A percentile compares a stretch with the other conserved stretches of the same genome.
Conservation (phyloP, 1,140 invertebrate genomes). For the Drosophila ironensis region DNA sequence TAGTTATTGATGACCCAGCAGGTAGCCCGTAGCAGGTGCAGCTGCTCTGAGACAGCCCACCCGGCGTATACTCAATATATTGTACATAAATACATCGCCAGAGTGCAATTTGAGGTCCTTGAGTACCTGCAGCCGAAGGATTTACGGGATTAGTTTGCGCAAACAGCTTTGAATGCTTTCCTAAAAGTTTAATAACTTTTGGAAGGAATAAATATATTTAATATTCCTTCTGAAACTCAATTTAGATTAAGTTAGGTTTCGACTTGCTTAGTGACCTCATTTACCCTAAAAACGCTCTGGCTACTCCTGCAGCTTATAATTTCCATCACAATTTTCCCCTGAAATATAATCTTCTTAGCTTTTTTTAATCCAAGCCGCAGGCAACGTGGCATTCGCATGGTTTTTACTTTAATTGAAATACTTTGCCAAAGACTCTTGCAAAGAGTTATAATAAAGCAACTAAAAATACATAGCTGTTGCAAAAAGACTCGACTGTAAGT, state of each 20-base stretch:
- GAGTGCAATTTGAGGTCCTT: background rate
- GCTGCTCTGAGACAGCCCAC: constrained; percentile 8
- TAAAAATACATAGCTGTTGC: too few relatives aligned
- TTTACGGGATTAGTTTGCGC: background rate
- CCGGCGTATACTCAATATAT: constrained; percentile 26
- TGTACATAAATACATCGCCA: too few relatives aligned
- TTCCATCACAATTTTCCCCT: background rate
- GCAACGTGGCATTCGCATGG: constrained; percentile 41
- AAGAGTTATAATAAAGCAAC: too few relatives aligned
- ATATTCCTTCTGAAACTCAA: too few relatives aligned
- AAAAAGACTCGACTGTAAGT: too few relatives aligned
- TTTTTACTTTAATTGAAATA: constrained; percentile 47
- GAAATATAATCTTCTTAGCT: constrained; percentile 1
- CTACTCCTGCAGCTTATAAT: too few relatives aligned
- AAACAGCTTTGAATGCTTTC: too few relatives aligned
- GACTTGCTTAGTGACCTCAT: too few relatives aligned
- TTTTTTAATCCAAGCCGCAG: background rate
- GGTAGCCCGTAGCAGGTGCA: constrained; percentile 27
- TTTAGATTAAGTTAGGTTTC: too few relatives aligned
- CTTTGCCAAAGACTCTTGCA: constrained; percentile 21
- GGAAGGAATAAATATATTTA: too few relatives aligned
- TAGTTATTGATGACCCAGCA: constrained; percentile 39
- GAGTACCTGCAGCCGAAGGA: background rate
- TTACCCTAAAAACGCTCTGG: too few relatives aligned
- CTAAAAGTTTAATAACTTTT: too few relatives aligned